Conservation (phyloP, 2,113 vertebrate species). For the Bagarius yarrelli region DNA sequence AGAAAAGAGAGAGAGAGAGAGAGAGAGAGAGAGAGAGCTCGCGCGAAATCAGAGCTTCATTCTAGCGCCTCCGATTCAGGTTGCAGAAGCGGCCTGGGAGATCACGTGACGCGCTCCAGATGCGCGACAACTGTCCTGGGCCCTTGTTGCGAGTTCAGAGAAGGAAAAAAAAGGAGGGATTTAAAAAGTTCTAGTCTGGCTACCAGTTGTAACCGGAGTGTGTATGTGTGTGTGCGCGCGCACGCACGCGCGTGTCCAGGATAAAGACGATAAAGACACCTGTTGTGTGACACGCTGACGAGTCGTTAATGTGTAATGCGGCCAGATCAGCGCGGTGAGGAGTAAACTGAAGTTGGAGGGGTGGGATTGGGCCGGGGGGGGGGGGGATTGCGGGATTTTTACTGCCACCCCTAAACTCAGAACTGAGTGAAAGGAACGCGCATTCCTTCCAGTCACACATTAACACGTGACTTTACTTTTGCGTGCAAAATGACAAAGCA, state of each 20-base stretch:
- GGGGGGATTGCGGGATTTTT: constrained; percentile 8
- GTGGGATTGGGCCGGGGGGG: constrained; percentile 15
- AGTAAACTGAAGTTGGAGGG: constrained; percentile 49
- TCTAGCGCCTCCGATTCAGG: constrained; percentile 69
- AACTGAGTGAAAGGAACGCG: constrained; percentile 25
- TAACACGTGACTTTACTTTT: constrained; percentile 44
- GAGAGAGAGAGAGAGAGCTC: constrained; percentile 71
- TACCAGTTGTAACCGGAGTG: neutral
- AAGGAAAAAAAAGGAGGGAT: neutral
- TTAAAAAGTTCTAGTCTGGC: neutral
- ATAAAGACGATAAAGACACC: constrained; percentile 1
- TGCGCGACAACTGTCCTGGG: constrained; percentile 24
- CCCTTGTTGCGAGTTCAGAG: neutral
- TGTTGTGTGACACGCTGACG: neutral
- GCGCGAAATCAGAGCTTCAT: constrained; percentile 58
- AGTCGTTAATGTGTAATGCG: constrained; percentile 54
- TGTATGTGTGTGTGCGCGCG: neutral
- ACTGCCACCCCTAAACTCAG: constrained; percentile 27
- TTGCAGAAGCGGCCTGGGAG: constrained; percentile 70
- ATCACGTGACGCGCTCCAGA: constrained; percentile 66
- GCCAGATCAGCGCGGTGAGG: constrained; percentile 43
- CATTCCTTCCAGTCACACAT: constrained; percentile 55
- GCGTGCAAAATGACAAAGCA: neutral
- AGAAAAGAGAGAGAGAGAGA: constrained; percentile 70
- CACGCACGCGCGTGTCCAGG: neutral